phyloP scores from a whole-genome alignment of 2,888 invertebrate species.

The Marasmarcha lunaedactyla region DNA sequence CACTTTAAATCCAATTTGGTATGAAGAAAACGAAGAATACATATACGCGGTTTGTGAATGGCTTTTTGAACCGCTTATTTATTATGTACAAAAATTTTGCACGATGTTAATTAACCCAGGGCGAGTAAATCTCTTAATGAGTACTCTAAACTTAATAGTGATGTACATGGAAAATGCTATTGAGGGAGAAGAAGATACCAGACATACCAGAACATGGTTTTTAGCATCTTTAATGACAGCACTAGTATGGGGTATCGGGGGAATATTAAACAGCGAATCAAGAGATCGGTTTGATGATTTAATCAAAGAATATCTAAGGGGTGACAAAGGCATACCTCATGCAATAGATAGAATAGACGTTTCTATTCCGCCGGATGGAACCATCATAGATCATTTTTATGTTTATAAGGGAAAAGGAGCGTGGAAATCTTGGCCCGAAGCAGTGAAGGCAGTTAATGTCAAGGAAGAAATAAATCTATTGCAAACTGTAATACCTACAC shows the following conservation, averaged over 20 bases:
- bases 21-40: slow-evolving; percentile 68
- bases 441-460: slow-evolving; percentile 67
- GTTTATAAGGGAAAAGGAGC: slow-evolving; percentile 84
- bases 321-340: slow-evolving; percentile 46
- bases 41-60: slow-evolving; percentile 77
- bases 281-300: slow-evolving; percentile 76
- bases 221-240: slow-evolving; percentile 82
- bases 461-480: slow-evolving; percentile 74
- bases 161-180: slow-evolving; percentile 82
- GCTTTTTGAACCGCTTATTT: slow-evolving; percentile 81
- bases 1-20: slow-evolving; percentile 73
- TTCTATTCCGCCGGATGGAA: slow-evolving; percentile 80
- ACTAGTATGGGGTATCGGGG: slow-evolving; percentile 88
- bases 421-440: slow-evolving; percentile 90
- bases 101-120: slow-evolving; percentile 75
- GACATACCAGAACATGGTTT: slow-evolving; percentile 77
- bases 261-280: slow-evolving; percentile 80
- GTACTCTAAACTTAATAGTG: slow-evolving; percentile 80
- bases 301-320: slow-evolving; percentile 62
- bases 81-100: slow-evolving; percentile 80
- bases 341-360: slow-evolving; percentile 78
- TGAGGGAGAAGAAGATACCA: slow-evolving; percentile 77
- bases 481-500: slow-evolving; percentile 85
- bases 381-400: slow-evolving; percentile 85
- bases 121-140: slow-evolving; percentile 77